Evolutionary conservation across 2,888 invertebrate genomes (phyloP).

Genomic region (Sialis fuliginosa): DNA sequence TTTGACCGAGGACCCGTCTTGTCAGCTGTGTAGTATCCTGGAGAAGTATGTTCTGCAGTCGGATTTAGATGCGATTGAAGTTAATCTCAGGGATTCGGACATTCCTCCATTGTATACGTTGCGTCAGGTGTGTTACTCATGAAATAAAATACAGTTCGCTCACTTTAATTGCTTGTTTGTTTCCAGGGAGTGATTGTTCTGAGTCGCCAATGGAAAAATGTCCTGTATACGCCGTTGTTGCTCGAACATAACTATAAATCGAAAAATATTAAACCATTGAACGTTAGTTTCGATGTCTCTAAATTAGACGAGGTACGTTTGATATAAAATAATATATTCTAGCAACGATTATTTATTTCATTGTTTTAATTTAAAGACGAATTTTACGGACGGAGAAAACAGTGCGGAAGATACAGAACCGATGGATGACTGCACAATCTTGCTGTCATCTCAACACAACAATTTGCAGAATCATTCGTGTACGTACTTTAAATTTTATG

Average conservation of each 20-base stretch:
- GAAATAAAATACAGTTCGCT: neutral
- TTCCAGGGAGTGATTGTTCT: conserved; percentile 82
- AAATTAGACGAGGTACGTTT: conserved; percentile 57
- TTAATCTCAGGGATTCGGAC: conserved; percentile 64
- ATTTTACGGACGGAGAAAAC: conserved; percentile 38
- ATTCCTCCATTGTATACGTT: conserved; percentile 77
- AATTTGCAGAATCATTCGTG: neutral
- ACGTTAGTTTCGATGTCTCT: conserved; percentile 76
- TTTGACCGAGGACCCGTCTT: conserved; percentile 87
- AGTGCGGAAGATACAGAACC: conserved; percentile 46
- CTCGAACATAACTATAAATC: conserved; percentile 79
- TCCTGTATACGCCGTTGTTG: conserved; percentile 79
- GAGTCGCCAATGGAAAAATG: conserved; percentile 93
- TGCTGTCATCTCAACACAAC: conserved; percentile 32
- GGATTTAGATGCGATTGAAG: conserved; percentile 60
- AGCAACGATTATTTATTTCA: neutral
- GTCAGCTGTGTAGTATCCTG: conserved; percentile 80
- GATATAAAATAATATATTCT: neutral
- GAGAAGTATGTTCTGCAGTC: conserved; percentile 67
- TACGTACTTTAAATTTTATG: no score
- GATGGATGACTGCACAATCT: conserved; percentile 54
- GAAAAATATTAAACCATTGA: conserved; percentile 63
- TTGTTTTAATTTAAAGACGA: neutral
- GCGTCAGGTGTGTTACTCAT: conserved; percentile 45
- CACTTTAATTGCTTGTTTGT: conserved; percentile 3